Base-by-base conservation (phyloP, 1,140 invertebrate genomes). In the Drosophila malerkotliana region DNA sequence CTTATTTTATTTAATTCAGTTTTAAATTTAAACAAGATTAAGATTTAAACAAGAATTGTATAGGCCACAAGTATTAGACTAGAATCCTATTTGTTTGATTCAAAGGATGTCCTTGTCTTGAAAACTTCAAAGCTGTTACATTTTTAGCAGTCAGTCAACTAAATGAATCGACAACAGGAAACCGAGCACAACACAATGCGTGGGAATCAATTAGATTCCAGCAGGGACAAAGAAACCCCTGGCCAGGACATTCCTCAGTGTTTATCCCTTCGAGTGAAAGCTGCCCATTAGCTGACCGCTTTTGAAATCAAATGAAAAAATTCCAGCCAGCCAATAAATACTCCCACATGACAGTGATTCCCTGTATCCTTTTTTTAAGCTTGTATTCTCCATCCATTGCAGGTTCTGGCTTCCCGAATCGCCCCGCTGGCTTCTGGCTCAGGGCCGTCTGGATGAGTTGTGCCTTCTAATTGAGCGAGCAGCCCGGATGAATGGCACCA, bases 391-490 rank as follows among this genome's bases (percentile, higher is more conserved):
- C 18, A 10, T 1, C 21, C 44, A 10, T 12, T 21, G 9, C 44
- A 95, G 94, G 93, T 95, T 95, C 92, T 92, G 96, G 41, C 90
- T 97, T 39, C 96, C 96, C 1, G 96, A 97, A 93, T 97, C 96
- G 2, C 96, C 96, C n/a, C 93, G 96, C 72, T 98, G 97, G 97
- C 92, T 97, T 12, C 90, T 97, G 12, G 95, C 95, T 4, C 94
- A 95, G 83, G 96, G 96, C n/a, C 93, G 94, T 74, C 93, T 93
- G 3, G 93, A 95, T 56, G 94, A 96, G 92, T 94, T 96, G 0
- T 93, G 94, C 77, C 85, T 83, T 28, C 94, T 97, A 55, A 90
- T 98, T 52, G 92, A 94, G 81, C 93, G 93, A 74, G 96, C 96
- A 2, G 95, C 96, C 0, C 92, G 91, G 41, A 93, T 94, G 63